Evolutionary conservation across 2,888 invertebrate genomes (phyloP).

Genomic region (Ommatoiulus sabulosus): DNA sequence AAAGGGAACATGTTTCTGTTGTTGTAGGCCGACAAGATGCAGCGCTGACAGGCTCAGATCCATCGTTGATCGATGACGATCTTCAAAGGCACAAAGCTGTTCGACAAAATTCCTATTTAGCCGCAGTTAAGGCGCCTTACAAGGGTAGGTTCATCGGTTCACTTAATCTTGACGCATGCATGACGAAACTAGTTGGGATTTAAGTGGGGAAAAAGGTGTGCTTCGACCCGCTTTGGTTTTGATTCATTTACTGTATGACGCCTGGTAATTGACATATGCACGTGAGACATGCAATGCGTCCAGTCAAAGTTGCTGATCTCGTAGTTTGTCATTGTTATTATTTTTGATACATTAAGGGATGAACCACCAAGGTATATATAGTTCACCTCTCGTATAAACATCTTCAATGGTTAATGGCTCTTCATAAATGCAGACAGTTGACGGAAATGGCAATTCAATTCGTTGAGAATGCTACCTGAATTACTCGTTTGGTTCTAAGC

Average conservation of each 20-base stretch:
- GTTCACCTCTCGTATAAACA: no score
- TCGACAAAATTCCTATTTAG: constrained; percentile 66
- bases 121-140: constrained; percentile 65
- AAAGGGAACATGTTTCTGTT: constrained; percentile 33
- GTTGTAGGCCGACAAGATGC: constrained; percentile 40
- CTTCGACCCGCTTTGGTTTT: neutral
- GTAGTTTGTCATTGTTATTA: no score
- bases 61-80: constrained; percentile 54
- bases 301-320: neutral
- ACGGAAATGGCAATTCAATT: no score
- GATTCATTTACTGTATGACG: neutral
- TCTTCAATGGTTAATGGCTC: no score
- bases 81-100: constrained; percentile 55
- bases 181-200: neutral
- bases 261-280: neutral
- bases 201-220: neutral
- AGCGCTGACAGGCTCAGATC: constrained; percentile 37
- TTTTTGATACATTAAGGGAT: no score
- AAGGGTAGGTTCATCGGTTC: constrained; percentile 56
- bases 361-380: no score
- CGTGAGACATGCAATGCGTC: neutral
- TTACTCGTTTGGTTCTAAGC: no score
- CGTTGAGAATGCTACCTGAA: no score
- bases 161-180: neutral
- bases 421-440: no score